phyloP scores from a whole-genome alignment of 2,888 invertebrate genomes.

The Lycia hirtaria region DNA sequence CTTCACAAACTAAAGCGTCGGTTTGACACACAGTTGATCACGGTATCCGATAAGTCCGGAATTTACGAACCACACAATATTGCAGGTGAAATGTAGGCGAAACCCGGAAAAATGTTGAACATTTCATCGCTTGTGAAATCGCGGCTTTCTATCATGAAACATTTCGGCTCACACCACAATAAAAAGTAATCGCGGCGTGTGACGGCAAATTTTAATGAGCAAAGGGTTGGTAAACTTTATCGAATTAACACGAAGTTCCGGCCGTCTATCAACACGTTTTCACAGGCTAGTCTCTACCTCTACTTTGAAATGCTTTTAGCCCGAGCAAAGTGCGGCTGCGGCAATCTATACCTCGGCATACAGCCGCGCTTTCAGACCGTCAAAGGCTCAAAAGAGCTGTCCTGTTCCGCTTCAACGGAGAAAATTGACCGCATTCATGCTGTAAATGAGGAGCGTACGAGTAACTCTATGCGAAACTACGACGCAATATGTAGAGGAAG shows the following conservation, averaged over 20 bases:
- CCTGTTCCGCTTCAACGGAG: conserved; percentile 63
- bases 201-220: conserved; percentile 14
- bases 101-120: conserved; percentile 7
- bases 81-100: conserved; percentile 16
- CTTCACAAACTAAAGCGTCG: conserved; percentile 4
- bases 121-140: conserved; percentile 14
- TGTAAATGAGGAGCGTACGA: conserved; percentile 72
- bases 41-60: conserved; percentile 8
- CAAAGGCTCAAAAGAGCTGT: conserved; percentile 72
- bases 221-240: conserved; percentile 16
- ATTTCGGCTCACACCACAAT: conserved; percentile 10
- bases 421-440: conserved; percentile 74
- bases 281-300: conserved; percentile 24
- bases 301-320: conserved; percentile 34
- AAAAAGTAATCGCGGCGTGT: conserved; percentile 4
- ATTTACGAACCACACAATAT: conserved; percentile 21
- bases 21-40: conserved; percentile 16
- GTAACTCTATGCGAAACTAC: conserved; percentile 26
- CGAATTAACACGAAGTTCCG: conserved; percentile 20
- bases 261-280: conserved; percentile 2
- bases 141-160: conserved; percentile 3
- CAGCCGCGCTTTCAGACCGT: conserved; percentile 32
- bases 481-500: conserved; percentile 26
- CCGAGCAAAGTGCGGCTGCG: conserved; percentile 23
- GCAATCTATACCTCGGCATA: conserved; percentile 26